Conservation (phyloP, 2,888 invertebrate species). For the Cantharis flavilabris region DNA sequence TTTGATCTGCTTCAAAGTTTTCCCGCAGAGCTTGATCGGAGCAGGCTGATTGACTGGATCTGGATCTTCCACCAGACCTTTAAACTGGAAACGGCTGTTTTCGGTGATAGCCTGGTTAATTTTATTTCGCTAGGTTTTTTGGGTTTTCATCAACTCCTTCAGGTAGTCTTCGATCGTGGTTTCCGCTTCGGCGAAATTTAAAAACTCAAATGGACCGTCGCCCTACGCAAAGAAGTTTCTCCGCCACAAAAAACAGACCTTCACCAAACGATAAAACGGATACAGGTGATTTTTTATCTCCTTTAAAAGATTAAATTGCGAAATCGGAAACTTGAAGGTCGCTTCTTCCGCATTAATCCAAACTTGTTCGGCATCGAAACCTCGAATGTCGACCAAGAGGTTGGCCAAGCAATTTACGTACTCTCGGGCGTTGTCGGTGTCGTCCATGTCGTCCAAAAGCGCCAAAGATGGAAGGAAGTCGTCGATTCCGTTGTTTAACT, state of each 20-base stretch:
- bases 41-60: conserved; percentile 79
- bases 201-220: conserved; percentile 89
- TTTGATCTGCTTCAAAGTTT: conserved; percentile 66
- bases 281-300: conserved; percentile 74
- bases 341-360: conserved; percentile 92
- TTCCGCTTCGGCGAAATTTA: conserved; percentile 79
- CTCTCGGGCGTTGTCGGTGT: conserved; percentile 74
- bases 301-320: conserved; percentile 76
- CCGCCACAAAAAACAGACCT: conserved; percentile 74
- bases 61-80: conserved; percentile 74
- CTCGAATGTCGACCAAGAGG: conserved; percentile 74
- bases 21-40: conserved; percentile 75
- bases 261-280: conserved; percentile 73
- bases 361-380: conserved; percentile 73
- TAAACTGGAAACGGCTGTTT: conserved; percentile 64
- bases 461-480: conserved; percentile 76
- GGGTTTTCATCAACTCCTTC: conserved; percentile 77
- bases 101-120: conserved; percentile 77
- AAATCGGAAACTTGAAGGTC: conserved; percentile 80
- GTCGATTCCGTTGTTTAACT: conserved; percentile 71
- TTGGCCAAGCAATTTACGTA: conserved; percentile 79
- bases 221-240: conserved; percentile 85
- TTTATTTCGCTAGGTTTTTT: conserved; percentile 76
- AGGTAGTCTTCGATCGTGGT: conserved; percentile 77
- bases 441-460: conserved; percentile 83